phyloP scores from a whole-genome alignment of 2,797 vertebrate species.

The Microctenopoma stevenorrisi region DNA sequence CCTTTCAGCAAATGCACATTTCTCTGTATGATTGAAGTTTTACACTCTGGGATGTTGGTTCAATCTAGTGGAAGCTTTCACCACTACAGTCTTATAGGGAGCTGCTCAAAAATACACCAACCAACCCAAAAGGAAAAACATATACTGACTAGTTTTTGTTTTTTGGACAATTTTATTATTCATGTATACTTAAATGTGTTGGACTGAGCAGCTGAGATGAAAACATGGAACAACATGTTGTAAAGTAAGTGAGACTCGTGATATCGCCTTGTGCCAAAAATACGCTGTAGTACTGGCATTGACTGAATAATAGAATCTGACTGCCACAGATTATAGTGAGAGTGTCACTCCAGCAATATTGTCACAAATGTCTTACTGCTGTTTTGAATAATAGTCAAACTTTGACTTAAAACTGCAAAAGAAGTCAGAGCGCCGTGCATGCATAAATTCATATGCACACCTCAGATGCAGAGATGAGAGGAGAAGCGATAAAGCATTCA shows the following conservation, averaged over 20 bases:
- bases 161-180: constrained; percentile 41
- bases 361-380: constrained; percentile 26
- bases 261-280: constrained; percentile 25
- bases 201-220: constrained; percentile 31
- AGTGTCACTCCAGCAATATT: constrained; percentile 38
- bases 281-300: constrained; percentile 26
- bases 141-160: constrained; percentile 11
- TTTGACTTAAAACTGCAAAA: constrained; percentile 33
- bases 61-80: constrained; percentile 20
- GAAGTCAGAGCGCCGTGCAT: constrained; percentile 3
- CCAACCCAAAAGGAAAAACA: constrained; percentile 22
- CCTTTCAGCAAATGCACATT: constrained; percentile 19
- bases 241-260: constrained; percentile 16
- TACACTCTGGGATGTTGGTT: constrained; percentile 31
- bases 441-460: constrained; percentile 7
- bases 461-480: constrained; percentile 23
- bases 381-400: constrained; percentile 46
- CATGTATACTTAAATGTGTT: constrained; percentile 25
- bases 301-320: constrained; percentile 49
- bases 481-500: constrained; percentile 18
- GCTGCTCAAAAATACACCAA: constrained; percentile 31
- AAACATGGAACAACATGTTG: constrained; percentile 14
- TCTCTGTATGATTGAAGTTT: constrained; percentile 20
- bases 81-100: constrained; percentile 14
- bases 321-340: constrained; percentile 44